These are phyloP conservation scores for Melanotaenia parkinsoni DNA, from an alignment of 2,797 vertebrate species.

Conservation along the genomic window DNA sequence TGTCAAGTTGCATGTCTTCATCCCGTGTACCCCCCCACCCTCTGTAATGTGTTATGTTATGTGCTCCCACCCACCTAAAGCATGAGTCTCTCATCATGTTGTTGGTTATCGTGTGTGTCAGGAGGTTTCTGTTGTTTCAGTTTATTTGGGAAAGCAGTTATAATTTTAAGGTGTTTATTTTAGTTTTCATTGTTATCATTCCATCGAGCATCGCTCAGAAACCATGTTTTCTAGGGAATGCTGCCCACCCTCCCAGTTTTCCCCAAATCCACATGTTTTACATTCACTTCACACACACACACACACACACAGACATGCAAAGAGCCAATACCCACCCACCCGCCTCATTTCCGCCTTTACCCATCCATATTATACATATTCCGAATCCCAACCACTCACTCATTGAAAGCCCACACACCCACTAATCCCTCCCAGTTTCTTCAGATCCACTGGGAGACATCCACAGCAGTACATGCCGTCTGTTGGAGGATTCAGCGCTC, in stretches of 20 bases:
- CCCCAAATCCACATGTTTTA: constrained; percentile 42
- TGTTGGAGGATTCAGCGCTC: constrained; percentile 23
- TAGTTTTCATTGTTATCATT: constrained; percentile 59
- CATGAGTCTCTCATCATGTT: constrained; percentile 75
- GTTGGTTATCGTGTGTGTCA: constrained; percentile 51
- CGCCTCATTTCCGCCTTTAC: constrained; percentile 52
- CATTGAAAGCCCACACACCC: constrained; percentile 62
- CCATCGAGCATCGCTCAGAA: constrained; percentile 69
- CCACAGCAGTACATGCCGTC: constrained; percentile 18
- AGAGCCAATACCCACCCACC: constrained; percentile 33
- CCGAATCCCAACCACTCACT: constrained; percentile 46
- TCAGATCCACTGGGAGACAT: constrained; percentile 59
- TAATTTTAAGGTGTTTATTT: constrained; percentile 27
- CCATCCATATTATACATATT: constrained; percentile 54
- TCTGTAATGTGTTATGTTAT: constrained; percentile 69
- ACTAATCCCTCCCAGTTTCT: constrained; percentile 72
- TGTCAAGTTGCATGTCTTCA: constrained; percentile 79
- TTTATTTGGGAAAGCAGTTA: constrained; percentile 30
- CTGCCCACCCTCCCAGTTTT: constrained; percentile 51
- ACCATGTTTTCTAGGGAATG: constrained; percentile 65
- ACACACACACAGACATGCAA: neutral
- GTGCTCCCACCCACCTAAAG: constrained; percentile 66
- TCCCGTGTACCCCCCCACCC: constrained; percentile 51
- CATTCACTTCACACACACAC: constrained; percentile 33
- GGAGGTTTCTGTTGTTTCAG: constrained; percentile 55